These are phyloP conservation scores for Punctoribates punctum DNA, from an alignment of 2,888 invertebrate genomes.

Conservation along the genomic window DNA sequence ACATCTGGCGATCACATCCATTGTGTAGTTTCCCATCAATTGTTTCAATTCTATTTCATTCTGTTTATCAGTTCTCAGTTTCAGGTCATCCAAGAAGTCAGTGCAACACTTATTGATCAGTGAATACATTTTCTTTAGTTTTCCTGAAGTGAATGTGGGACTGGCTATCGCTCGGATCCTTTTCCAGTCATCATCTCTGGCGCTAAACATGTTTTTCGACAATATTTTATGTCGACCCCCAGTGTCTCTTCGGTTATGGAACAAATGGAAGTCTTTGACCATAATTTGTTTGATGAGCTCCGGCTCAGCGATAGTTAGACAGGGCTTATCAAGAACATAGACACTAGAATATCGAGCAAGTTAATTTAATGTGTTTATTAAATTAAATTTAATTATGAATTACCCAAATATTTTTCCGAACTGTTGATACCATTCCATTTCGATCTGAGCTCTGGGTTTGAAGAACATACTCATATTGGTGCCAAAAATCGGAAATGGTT, in stretches of 20 bases:
- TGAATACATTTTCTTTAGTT: slow-evolving; percentile 30
- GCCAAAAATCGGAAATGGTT: slow-evolving; percentile 8
- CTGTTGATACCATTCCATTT: slow-evolving; percentile 9
- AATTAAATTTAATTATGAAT: background rate
- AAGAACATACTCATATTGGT: background rate
- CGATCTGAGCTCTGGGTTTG: background rate
- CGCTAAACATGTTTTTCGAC: slow-evolving; percentile 4
- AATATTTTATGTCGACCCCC: background rate
- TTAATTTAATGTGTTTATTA: background rate
- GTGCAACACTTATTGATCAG: slow-evolving; percentile 24
- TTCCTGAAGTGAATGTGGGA: slow-evolving; percentile 34
- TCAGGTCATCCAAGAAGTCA: slow-evolving; percentile 15
- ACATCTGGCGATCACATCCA: slow-evolving; percentile 32
- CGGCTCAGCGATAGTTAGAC: background rate
- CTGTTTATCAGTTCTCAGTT: background rate
- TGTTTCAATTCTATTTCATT: slow-evolving; percentile 13
- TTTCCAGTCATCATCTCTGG: slow-evolving; percentile 26
- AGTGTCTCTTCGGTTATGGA: background rate
- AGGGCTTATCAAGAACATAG: background rate
- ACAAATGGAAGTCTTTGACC: slow-evolving; percentile 34
- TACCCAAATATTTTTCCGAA: slow-evolving; percentile 20
- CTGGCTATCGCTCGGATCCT: slow-evolving; percentile 23
- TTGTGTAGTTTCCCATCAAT: background rate
- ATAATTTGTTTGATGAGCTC: slow-evolving; percentile 35
- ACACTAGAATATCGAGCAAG: background rate